Percentiles rank a stretch among this genome's conserved stretches.
These are phyloP conservation scores for Nerophis ophidion DNA, from an alignment of 2,113 vertebrate genomes.

Conservation along the genomic window DNA sequence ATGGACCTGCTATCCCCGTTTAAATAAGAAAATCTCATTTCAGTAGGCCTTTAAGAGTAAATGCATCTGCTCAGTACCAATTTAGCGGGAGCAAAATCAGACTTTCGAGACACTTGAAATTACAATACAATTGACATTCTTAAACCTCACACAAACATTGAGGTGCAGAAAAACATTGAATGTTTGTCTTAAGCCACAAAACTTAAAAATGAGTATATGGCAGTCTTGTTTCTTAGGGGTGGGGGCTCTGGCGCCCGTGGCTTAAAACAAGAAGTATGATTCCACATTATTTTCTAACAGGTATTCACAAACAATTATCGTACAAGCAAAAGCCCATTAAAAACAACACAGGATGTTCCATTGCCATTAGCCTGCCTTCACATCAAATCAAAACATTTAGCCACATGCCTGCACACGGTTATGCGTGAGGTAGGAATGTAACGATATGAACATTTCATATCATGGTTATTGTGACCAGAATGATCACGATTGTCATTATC, in stretches of 20 bases:
- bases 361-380: slow-evolving; percentile 38
- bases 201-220: slow-evolving; percentile 1
- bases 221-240: slow-evolving; percentile 12
- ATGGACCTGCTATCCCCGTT: no score
- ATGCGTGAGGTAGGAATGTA: slow-evolving; percentile 1
- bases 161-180: slow-evolving; percentile 1
- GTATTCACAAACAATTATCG: slow-evolving; percentile 40
- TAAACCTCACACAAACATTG: background rate
- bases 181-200: slow-evolving; percentile 14
- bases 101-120: background rate
- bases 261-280: slow-evolving; percentile 30
- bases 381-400: slow-evolving; percentile 46
- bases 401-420: slow-evolving; percentile 9
- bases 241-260: slow-evolving; percentile 18
- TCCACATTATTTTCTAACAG: slow-evolving; percentile 31
- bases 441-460: no score
- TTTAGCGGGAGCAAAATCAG: background rate
- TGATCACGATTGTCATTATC: no score
- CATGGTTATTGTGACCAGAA: no score
- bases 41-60: background rate
- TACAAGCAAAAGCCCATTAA: slow-evolving; percentile 36
- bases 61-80: background rate
- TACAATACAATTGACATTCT: background rate
- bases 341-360: slow-evolving; percentile 29
- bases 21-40: no score